Evolutionary conservation across 2,888 invertebrate species (phyloP).

Genomic region (Catonia carolina): DNA sequence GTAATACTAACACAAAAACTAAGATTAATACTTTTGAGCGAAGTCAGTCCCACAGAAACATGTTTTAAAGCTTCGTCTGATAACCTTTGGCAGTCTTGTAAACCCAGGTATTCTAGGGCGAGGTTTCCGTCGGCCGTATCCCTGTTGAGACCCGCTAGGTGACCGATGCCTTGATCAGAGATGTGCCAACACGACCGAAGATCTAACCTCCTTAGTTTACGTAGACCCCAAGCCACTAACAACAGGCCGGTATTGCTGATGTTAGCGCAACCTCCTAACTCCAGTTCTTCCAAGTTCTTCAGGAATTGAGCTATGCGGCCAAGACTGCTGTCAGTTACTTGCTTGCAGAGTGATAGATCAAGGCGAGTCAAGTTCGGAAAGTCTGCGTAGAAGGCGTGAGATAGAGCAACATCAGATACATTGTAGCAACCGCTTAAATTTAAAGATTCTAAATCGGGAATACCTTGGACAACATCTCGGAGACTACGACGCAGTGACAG

Average conservation of each 20-base stretch:
- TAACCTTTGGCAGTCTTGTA: slow-evolving; percentile 91
- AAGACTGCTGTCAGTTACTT: slow-evolving; percentile 86
- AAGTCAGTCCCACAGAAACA: slow-evolving; percentile 71
- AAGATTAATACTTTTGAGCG: slow-evolving; percentile 79
- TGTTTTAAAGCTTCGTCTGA: slow-evolving; percentile 86
- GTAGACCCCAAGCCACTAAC: slow-evolving; percentile 80
- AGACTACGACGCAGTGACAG: slow-evolving; percentile 75
- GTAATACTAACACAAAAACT: slow-evolving; percentile 92
- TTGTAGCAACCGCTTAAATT: slow-evolving; percentile 92
- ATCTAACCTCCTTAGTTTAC: slow-evolving; percentile 75
- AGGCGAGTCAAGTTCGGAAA: slow-evolving; percentile 69
- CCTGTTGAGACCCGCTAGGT: slow-evolving; percentile 62
- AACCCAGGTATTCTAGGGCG: slow-evolving; percentile 72
- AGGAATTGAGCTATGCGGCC: slow-evolving; percentile 77
- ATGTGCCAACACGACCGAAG: slow-evolving; percentile 89
- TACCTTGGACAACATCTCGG: slow-evolving; percentile 74
- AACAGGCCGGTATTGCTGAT: slow-evolving; percentile 83
- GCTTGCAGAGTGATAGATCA: slow-evolving; percentile 88
- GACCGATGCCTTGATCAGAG: slow-evolving; percentile 83
- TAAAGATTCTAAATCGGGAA: slow-evolving; percentile 79
- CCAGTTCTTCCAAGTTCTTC: slow-evolving; percentile 78
- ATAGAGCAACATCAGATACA: slow-evolving; percentile 78
- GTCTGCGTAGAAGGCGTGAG: slow-evolving; percentile 72
- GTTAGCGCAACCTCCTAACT: slow-evolving; percentile 87
- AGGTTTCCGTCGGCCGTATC: slow-evolving; percentile 60